Base-by-base conservation (phyloP, 2,888 invertebrate genomes). In the Orchesellides sinensis region DNA sequence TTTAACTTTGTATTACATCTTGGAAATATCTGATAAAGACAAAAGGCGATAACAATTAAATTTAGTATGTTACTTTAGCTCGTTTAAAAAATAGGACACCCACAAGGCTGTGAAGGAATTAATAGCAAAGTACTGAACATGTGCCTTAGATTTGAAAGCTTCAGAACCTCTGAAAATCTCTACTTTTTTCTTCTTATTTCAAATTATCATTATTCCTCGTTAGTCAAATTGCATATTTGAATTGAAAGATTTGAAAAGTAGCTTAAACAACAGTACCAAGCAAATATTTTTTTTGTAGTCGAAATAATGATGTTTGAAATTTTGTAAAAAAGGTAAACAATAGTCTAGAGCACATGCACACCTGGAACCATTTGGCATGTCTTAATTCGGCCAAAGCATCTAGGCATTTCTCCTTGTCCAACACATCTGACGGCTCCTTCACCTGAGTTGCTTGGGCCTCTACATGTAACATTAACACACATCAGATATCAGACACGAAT, bases 331-430 rank as follows among this genome's bases (percentile, higher is more conserved):
- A 82, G 75, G 66, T 69, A 84, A 87, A 82, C 74, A 88, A 40
- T n/a, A 86, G 83, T 88, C 88, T 87, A 87, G 86, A 86, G 86
- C 87, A 87, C 87, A 88, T 89, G 92, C 92, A 94, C 93, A 98
- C 98, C 97, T 99, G 98, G 95, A 99, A 99, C 98, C 99, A 99
- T 94, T 99, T 99, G 93, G 98, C 97, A 95, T 98, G 98, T 93
- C 99, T 96, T 92, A 99, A 95, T 92, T 97, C 97, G 93, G 99
- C 98, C 93, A 99, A 95, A 93, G 99, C 98, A 94, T 98, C 96
- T 93, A 99, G 96, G 95, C 99, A 99, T 93, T 98, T 98, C 93
- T 97, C 96, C 93, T 97, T 96, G 94, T 98, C 96, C 93, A 99
- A 95, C 92, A 97, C 95, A 93, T 98, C 98, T 92, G 94, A 93